Conservation (phyloP, 2,113 vertebrate genomes). For the Hemichromis elongatus region DNA sequence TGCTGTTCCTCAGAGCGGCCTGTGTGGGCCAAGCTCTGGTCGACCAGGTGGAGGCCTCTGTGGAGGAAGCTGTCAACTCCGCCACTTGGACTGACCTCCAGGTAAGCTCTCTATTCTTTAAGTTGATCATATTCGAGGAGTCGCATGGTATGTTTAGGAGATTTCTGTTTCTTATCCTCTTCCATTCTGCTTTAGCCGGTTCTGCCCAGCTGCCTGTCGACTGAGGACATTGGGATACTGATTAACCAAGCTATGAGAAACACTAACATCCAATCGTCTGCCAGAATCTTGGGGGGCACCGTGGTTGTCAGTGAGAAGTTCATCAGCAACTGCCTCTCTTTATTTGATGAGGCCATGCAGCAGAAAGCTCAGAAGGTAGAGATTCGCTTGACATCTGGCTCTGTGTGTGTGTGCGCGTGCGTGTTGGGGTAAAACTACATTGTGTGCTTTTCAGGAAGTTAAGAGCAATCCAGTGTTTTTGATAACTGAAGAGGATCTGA, state of each 20-base stretch:
- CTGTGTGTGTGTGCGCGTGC: too few species aligned
- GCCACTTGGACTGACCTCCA: conserved; percentile 79
- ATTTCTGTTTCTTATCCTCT: not conserved
- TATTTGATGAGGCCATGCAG: conserved; percentile 86
- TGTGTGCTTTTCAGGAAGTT: conserved; percentile 76
- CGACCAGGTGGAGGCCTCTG: conserved; percentile 92
- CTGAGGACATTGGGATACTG: conserved; percentile 83
- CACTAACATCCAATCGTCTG: conserved; percentile 75
- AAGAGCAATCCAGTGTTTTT: conserved; percentile 89
- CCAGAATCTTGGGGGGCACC: conserved; percentile 79
- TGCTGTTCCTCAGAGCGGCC: conserved; percentile 83
- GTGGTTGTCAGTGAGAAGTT: conserved; percentile 91
- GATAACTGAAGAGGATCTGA: conserved; percentile 91
- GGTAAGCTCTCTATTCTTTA: not conserved
- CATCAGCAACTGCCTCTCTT: conserved; percentile 77
- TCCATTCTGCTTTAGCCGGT: conserved; percentile 71
- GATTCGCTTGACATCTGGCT: too few species aligned
- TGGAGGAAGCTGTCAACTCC: conserved; percentile 91
- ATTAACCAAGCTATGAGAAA: conserved; percentile 88
- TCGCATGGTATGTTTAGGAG: fast-evolving
- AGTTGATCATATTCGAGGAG: not conserved
- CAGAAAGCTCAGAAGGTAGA: conserved; percentile 90
- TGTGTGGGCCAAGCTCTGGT: conserved; percentile 87
- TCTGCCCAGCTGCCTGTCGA: conserved; percentile 87
- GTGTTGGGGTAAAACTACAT: not conserved